Evolutionary conservation across 2,113 vertebrate species (phyloP), one percentile per base, ranked within the genome.

Genomic region (Nipponia nippon): DNA sequence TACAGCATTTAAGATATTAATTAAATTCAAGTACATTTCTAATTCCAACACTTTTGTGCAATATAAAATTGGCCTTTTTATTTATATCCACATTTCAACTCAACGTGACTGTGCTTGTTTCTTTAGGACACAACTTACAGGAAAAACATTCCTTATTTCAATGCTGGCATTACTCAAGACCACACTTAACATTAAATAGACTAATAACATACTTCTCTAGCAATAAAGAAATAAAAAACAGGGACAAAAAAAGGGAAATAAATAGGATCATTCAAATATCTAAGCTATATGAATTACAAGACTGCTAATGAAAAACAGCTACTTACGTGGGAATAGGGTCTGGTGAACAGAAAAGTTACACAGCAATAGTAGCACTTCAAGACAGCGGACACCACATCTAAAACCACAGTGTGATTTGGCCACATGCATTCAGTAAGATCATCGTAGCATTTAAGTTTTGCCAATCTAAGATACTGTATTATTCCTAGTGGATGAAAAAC

Each of bases 371-470:
- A 87, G 15, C 8, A 46, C n/a, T 87, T 70, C 17, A 46, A 49
- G 55, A 27, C n/a, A 71, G 38, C 4, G 1, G 42, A 75, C 5
- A 29, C 22, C 11, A 40, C 16, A 20, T 52, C 25, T 38, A 66
- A 83, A 89, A 50, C 21, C 29, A 29, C 27, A 53, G 16, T 22
- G 22, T 11, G 18, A 87, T 82, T 72, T 85, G 14, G 30, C 58
- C 30, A 38, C 0, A 0, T 25, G 4, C 7, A 7, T 38, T 78
- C 29, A 46, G 3, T 56, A 29, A 83, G 47, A n/a, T 29, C 9
- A 62, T 53, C 0, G 21, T 9, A 47, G 25, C 11, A 11, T 19
- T 81, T 56, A 62, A 44, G 4, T 32, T 67, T 63, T 66, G 16
- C 59, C 29, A 59, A 3, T 7, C 6, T 47, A 69, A 40, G 7